A percentile compares a stretch with the other conserved stretches of the same genome.
Conservation (phyloP, 2,888 invertebrate species). For the Willowsia nigromaculata region DNA sequence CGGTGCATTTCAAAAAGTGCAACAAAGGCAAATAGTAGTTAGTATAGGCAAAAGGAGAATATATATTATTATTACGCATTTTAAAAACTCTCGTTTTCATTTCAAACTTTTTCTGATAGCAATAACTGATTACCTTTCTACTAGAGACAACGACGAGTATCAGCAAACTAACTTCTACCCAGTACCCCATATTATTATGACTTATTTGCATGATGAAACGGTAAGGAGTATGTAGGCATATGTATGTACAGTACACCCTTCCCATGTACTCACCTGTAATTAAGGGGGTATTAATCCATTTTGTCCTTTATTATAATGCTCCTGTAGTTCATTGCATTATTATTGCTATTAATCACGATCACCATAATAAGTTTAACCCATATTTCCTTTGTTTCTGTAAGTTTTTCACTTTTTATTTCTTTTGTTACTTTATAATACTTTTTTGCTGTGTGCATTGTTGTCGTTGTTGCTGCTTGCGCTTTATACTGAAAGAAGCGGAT, state of each 20-base stretch:
- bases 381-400: slow-evolving; percentile 17
- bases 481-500: neutral
- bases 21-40: neutral
- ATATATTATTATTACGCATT: neutral
- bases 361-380: slow-evolving; percentile 38
- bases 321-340: neutral
- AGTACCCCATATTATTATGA: neutral
- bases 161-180: neutral
- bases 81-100: slow-evolving; percentile 59
- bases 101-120: slow-evolving; percentile 42
- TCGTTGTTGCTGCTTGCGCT: neutral
- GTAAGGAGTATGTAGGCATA: neutral
- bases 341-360: slow-evolving; percentile 34
- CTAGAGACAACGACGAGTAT: neutral
- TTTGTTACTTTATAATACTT: neutral
- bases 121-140: slow-evolving; percentile 23
- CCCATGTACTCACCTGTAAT: slow-evolving; percentile 16
- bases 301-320: slow-evolving; percentile 20
- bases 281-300: slow-evolving; percentile 39
- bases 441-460: neutral
- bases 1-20: neutral
- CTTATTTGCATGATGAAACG: slow-evolving; percentile 17
- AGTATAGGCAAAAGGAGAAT: neutral
- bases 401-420: slow-evolving; percentile 1
- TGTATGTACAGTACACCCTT: neutral